Base-by-base conservation (phyloP, 2,888 invertebrate genomes). In the Ernsta delagoae region DNA sequence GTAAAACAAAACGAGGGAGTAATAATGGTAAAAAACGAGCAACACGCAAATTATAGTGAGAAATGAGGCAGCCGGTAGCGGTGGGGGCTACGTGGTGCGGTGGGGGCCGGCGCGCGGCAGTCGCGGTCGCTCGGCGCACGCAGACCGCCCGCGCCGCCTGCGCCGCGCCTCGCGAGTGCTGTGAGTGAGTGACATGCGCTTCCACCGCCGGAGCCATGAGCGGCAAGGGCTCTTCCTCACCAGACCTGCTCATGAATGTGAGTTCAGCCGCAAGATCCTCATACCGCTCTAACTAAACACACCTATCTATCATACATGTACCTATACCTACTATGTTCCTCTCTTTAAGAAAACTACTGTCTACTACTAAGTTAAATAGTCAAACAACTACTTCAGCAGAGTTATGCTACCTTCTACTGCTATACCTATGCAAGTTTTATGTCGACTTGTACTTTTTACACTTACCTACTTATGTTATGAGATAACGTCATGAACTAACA, bases 41-140 rank as follows among this genome's bases (percentile, higher is more conserved):
- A 90, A 79, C 92, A 93, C 93, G 93, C 92, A 93, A 93, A 93
- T 93, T 93, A 93, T 92, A 92, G 92, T 93, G 93, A 92, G 93
- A 93, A 93, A 92, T 91, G 91, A 90, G 92, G 90, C 90, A 92
- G 90, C 89, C 92, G 92, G 92, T 92, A 92, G 93, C 92, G 93
- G 92, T 90, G 93, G 92, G 92, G 93, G 88, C 85, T 78, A 78
- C 77, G 82, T 77, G 77, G 83, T 80, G 81, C 81, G 83, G 88
- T 85, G 88, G 88, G 89, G 89, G 83, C 85, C 79, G 74, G 77
- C 79, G 81, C 81, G 84, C 90, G 90, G 89, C 90, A 90, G 90
- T 91, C 88, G 87, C 86, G 87, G 83, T 83, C 85, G 88, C 85
- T 84, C 84, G 86, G 84, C 88, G 88, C 86, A 83, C 87, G 87